A percentile compares a stretch with the other conserved stretches of the same genome.
phyloP scores from a whole-genome alignment of 2,797 vertebrate genomes.

The Choloepus didactylus region DNA sequence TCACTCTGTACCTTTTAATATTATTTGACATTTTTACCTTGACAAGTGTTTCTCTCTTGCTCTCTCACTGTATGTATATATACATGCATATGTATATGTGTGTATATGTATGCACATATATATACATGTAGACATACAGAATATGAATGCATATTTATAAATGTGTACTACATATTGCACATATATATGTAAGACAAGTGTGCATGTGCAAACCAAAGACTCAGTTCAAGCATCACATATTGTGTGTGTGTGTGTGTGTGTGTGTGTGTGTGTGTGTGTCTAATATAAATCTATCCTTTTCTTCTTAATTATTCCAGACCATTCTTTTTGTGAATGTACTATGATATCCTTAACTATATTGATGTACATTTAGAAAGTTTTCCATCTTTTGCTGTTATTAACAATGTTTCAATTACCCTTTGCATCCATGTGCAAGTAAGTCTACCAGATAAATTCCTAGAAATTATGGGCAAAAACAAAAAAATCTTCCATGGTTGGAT shows the following conservation, averaged over 20 bases:
- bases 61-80: neutral
- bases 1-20: neutral
- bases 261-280: neutral
- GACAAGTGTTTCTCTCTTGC: neutral
- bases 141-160: neutral
- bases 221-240: neutral
- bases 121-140: no score
- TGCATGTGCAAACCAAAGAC: neutral
- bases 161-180: no score
- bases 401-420: neutral
- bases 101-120: neutral
- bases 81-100: fast-evolving
- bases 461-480: neutral
- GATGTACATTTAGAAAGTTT: neutral
- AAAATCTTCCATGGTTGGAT: neutral
- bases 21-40: neutral
- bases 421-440: neutral
- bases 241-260: neutral
- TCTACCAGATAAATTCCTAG: neutral
- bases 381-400: neutral
- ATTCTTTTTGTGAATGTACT: neutral
- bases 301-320: neutral
- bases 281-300: neutral
- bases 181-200: neutral
- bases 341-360: neutral